phyloP scores from a whole-genome alignment of 1,140 invertebrate genomes.

The Andrena cerasifolii region DNA sequence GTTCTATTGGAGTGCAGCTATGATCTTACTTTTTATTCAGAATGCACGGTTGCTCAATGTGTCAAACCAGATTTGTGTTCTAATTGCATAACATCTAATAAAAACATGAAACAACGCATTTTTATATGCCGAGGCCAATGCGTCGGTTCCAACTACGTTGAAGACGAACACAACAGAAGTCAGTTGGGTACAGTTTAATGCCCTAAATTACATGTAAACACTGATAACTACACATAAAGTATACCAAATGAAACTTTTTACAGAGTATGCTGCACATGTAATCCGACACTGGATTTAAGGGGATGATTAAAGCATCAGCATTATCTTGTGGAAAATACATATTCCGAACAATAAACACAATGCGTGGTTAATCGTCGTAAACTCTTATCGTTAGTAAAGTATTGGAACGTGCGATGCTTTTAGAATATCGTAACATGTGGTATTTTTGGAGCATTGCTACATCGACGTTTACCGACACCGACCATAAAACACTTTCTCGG shows the following conservation, averaged over 20 bases:
- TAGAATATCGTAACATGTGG: conserved; percentile 61
- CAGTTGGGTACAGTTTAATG: too few species aligned
- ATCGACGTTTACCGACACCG: conserved; percentile 68
- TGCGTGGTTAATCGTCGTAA: conserved; percentile 16
- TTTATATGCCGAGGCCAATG: not conserved
- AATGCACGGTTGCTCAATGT: conserved; percentile 11
- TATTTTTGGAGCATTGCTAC: conserved; percentile 68
- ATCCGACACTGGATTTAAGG: not conserved
- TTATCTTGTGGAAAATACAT: not conserved
- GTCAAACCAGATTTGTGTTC: conserved; percentile 31
- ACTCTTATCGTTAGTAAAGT: conserved; percentile 25
- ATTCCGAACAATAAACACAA: not conserved
- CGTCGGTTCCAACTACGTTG: too few species aligned
- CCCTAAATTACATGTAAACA: not conserved
- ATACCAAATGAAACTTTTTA: not conserved
- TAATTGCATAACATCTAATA: conserved; percentile 17
- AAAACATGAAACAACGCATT: not conserved
- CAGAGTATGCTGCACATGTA: not conserved
- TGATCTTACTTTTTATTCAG: conserved; percentile 47
- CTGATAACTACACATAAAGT: not conserved
- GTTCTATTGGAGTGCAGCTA: conserved; percentile 57
- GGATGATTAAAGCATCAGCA: not conserved
- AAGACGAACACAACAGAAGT: not conserved
- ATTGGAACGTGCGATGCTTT: conserved; percentile 60
- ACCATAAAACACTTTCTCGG: conserved; percentile 65